Evolutionary conservation across 2,797 vertebrate genomes (phyloP).

Genomic region (Sorex maritimensis): DNA sequence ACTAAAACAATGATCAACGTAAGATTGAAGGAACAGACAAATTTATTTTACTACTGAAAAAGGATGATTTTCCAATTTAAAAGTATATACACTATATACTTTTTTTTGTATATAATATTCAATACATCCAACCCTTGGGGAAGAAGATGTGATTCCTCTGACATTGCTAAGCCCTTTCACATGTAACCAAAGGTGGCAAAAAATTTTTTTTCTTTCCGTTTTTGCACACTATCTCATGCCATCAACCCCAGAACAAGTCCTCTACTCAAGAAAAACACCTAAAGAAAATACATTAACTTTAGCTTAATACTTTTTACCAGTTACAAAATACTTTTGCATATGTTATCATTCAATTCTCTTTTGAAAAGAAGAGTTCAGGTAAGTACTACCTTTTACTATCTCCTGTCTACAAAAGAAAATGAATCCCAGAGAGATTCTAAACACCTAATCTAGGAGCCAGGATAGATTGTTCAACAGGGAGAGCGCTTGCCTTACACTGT

Average conservation of each 20-base stretch:
- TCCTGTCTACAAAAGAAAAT: slow-evolving; percentile 40
- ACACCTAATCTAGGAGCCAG: not conserved
- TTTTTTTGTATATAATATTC: not conserved
- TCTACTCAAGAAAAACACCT: slow-evolving; percentile 51
- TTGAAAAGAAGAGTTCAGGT: not conserved
- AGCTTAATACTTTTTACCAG: slow-evolving; percentile 2
- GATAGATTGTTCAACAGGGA: no score
- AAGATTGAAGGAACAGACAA: slow-evolving; percentile 29
- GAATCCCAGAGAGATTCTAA: not conserved
- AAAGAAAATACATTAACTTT: slow-evolving; percentile 57
- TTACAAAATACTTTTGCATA: slow-evolving; percentile 45
- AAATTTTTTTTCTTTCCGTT: not conserved
- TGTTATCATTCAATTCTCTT: slow-evolving; percentile 56
- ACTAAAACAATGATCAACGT: slow-evolving; percentile 27
- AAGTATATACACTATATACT: no score
- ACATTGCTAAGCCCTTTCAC: not conserved
- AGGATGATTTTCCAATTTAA: no score
- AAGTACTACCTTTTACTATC: slow-evolving; percentile 41
- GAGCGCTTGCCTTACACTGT: no score
- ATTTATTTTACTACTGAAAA: not conserved
- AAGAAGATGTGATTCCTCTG: slow-evolving; percentile 27
- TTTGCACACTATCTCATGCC: not conserved
- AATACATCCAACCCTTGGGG: slow-evolving; percentile 18
- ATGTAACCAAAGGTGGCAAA: not conserved
- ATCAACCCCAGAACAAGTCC: slow-evolving; percentile 60